Evolutionary conservation across 1,140 invertebrate species (phyloP).

Genomic region (Apis laboriosa): DNA sequence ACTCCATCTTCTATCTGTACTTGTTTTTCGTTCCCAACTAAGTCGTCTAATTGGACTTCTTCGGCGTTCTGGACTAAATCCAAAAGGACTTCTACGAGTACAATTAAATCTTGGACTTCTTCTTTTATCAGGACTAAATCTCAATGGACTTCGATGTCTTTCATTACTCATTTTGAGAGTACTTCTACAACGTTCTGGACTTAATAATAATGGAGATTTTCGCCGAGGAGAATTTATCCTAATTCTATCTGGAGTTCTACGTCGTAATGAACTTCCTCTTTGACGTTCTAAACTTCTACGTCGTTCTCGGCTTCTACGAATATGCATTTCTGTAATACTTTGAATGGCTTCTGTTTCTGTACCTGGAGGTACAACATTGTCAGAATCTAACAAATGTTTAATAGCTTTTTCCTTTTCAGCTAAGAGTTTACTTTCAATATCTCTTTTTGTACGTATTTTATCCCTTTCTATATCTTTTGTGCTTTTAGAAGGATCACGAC

Average conservation of each 20-base stretch:
- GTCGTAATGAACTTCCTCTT: conserved; percentile 63
- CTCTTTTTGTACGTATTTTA: conserved; percentile 75
- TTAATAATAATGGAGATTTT: conserved; percentile 61
- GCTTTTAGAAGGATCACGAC: conserved; percentile 78
- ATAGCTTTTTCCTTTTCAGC: conserved; percentile 80
- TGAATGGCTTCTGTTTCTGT: conserved; percentile 77
- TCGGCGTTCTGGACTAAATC: conserved; percentile 68
- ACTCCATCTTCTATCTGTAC: conserved; percentile 69
- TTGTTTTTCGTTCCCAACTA: conserved; percentile 67
- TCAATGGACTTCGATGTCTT: conserved; percentile 62
- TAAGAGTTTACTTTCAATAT: conserved; percentile 76
- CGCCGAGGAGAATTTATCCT: conserved; percentile 69
- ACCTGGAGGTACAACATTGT: conserved; percentile 78
- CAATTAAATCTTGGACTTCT: conserved; percentile 60
- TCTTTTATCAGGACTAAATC: conserved; percentile 63
- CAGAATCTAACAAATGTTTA: conserved; percentile 77
- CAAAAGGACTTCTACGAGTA: conserved; percentile 64
- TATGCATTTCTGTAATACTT: conserved; percentile 68
- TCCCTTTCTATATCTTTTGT: conserved; percentile 78
- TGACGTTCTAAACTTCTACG: conserved; percentile 66
- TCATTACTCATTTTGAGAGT: conserved; percentile 45
- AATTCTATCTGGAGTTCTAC: conserved; percentile 66
- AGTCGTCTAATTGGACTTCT: conserved; percentile 68
- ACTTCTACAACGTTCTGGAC: conserved; percentile 65
- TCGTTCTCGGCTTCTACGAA: conserved; percentile 59